Evolutionary conservation across 2,797 vertebrate genomes (phyloP), one percentile per base, ranked within the genome.

Genomic region (Eleutherodactylus coqui): DNA sequence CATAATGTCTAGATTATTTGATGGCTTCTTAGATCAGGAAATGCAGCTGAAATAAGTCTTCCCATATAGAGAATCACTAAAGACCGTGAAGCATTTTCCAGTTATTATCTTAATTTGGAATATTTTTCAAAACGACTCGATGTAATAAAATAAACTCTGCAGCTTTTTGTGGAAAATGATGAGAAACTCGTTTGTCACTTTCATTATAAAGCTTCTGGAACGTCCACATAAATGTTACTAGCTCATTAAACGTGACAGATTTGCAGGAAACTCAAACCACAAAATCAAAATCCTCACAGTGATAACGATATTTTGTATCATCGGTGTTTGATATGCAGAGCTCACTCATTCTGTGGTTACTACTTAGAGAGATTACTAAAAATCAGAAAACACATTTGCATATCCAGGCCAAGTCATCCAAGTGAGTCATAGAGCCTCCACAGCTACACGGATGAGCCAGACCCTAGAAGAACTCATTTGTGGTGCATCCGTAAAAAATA

Each of bases 281-380:
- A 73, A 73, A 73, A 70, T 38, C 17, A 70, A 70, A 70, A 43
- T 43, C 69, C 14, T 27, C 11, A 73, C 38, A 43, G 38, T 43
- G 69, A 72, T 73, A 73, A 73, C 24, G 41, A 73, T 73, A 43
- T n/a, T 70, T 73, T 73, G 19, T 73, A 41, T 43, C 41, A 73
- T 45, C 11, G 29, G 4, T 43, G 69, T 72, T 72, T 43, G 36
- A 43, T 72, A 43, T 72, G 11, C 5, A 38, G 38, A 41, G 27
- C 45, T 73, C 45, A 73, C 36, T 73, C 69, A 73, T 43, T 27
- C 27, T 73, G 69, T 45, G 38, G 38, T 45, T 14, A 27, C 11
- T 73, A 73, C 16, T 14, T 16, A 14, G 45, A n/a, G 6, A 5
- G 5, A 11, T 73, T 73, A 27, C 41, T 73, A 3, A 43, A 73